Evolutionary conservation across 2,888 invertebrate genomes (phyloP), one percentile per base, ranked within the genome.

Genomic region (Falcaria lacertinaria): DNA sequence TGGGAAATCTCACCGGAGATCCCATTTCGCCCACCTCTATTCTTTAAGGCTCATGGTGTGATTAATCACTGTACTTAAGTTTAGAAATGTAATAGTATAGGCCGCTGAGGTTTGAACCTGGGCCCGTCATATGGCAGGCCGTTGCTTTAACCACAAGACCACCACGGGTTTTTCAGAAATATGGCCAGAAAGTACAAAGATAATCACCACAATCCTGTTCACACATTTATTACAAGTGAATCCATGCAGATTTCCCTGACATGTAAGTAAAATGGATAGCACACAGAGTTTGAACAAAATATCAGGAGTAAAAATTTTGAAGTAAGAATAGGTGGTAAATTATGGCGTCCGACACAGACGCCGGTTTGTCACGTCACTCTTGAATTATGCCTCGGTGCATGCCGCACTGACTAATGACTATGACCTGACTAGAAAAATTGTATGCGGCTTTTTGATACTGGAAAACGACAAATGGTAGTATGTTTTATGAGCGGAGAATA

Each of bases 311-410:
- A 11, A 4, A 28, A 28, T 11, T 28, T 11, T 1, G 28, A n/a
- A n/a, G 28, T 28, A 28, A 28, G 28, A 25, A 25, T 11, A 11
- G 28, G 28, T 28, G 28, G 28, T 28, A 28, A 28, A 28, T 28
- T 28, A 28, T 11, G 7, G 2, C 28, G 28, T 28, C 28, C 3
- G 11, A 48, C 45, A 48, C 52, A 55, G 42, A 54, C 43, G 44
- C 44, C 57, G 50, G 55, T 64, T 60, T 56, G 52, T 60, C 61
- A 63, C 54, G 51, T 51, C 52, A 49, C 41, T 52, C 43, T 43
- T 57, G 55, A 64, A 56, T 64, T 62, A 60, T 62, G 55, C 52
- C 55, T 37, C 36, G 41, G 39, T 46, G 41, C 50, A 47, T 41
- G 42, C 46, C 48, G 39, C 39, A 45, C 28, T 28, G 28, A 28